Percentiles rank a stretch among this genome's conserved stretches.
Conservation (phyloP, 2,888 invertebrate species). For the Tiliacea citrago region DNA sequence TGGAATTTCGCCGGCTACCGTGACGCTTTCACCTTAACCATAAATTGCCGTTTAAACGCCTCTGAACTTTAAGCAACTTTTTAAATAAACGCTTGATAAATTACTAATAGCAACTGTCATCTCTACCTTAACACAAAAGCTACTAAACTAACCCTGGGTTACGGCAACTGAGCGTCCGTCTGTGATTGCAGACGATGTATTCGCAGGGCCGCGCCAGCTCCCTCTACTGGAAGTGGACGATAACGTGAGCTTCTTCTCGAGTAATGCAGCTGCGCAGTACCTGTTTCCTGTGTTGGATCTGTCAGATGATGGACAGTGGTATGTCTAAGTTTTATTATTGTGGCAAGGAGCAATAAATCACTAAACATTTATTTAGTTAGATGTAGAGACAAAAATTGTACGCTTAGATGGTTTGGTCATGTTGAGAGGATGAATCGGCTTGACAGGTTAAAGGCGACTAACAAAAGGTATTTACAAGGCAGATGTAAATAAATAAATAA, state of each 20-base stretch:
- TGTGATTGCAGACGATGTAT: constrained; percentile 81
- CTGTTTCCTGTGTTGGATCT: constrained; percentile 89
- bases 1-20: too few relatives aligned
- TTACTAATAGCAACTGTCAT: neutral
- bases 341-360: neutral
- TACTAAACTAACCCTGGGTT: constrained; percentile 60
- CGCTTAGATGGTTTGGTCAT: too few relatives aligned
- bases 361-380: neutral
- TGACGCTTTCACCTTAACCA: neutral
- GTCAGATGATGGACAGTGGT: constrained; percentile 82
- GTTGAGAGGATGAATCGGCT: too few relatives aligned
- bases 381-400: too few relatives aligned
- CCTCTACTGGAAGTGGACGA: constrained; percentile 92
- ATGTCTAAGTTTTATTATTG: constrained; percentile 40
- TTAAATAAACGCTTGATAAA: neutral
- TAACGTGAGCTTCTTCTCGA: constrained; percentile 92
- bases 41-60: neutral
- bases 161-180: constrained; percentile 65
- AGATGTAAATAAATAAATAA: too few relatives aligned
- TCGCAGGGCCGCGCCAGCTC: constrained; percentile 91
- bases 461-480: too few relatives aligned
- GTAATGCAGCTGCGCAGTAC: constrained; percentile 93
- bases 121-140: neutral
- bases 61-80: neutral
- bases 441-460: too few relatives aligned